Evolutionary conservation across 2,888 invertebrate genomes (phyloP), one percentile per base, ranked within the genome.

Genomic region (Pandemis heparana): DNA sequence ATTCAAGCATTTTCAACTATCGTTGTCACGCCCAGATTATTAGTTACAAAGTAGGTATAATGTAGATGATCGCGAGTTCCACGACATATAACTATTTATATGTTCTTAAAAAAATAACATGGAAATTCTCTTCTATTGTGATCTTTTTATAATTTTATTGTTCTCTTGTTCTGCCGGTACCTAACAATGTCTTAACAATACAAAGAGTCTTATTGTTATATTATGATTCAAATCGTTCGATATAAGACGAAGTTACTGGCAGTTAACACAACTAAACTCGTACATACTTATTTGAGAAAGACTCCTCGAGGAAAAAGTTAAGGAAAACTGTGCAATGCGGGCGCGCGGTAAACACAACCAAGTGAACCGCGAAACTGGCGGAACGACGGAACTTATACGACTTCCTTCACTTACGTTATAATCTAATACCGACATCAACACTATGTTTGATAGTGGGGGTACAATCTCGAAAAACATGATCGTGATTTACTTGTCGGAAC

Each of bases 271-370:
- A 65, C 60, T 53, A 38, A 65, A 46, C 60, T 61, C 64, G 48
- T 69, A 48, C 51, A 6, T 56, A 65, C 51, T 69, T 72, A 43
- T 69, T 60, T 53, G 39, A 9, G 43, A 67, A 70, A 62, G 46
- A 69, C 60, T 51, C 32, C 69, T 69, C 43, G 48, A 63, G 60
- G 16, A 41, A 43, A 59, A 64, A 65, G 65, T 69, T 74, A 46
- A 38, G 53, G 74, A 64, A 74, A 74, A 74, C 69, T 53, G 51
- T 70, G 41, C 39, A 74, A 71, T 61, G 64, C 74, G 64, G 64
- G 73, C 48, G 61, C 23, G 61, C 43, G 48, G 48, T 60, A 61
- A 65, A 61, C 53, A 61, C 10, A 39, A 18, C 51, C 41, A 43
- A 51, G 43, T 64, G 18, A 62, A 68, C 62, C 63, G 53, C 32